Conservation (phyloP, 2,797 vertebrate species). For the Typhlichthys eigenmanni region DNA sequence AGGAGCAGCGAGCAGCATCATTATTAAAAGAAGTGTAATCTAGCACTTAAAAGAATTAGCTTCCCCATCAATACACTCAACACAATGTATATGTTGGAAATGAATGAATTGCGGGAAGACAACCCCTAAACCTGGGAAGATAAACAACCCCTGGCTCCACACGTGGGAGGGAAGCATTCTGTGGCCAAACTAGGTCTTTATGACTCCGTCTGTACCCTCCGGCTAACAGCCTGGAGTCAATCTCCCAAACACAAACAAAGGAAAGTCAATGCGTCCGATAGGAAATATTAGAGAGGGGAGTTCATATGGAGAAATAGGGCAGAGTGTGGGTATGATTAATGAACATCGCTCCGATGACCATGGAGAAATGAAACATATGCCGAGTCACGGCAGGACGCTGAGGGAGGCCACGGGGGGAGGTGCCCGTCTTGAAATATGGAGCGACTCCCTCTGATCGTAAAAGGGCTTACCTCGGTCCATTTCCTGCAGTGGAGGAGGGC, state of each 20-base stretch:
- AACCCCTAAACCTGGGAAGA: constrained; percentile 69
- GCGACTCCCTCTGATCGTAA: constrained; percentile 49
- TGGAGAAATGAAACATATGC: constrained; percentile 64
- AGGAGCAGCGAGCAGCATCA: constrained; percentile 71
- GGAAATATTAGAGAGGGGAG: constrained; percentile 73
- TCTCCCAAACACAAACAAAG: constrained; percentile 77
- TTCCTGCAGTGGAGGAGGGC: background rate
- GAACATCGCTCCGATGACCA: constrained; percentile 69
- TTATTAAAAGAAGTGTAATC: constrained; percentile 78
- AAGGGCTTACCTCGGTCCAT: constrained; percentile 15
- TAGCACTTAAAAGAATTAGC: constrained; percentile 74
- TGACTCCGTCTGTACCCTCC: constrained; percentile 65
- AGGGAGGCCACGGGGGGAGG: constrained; percentile 62
- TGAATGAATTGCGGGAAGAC: constrained; percentile 66
- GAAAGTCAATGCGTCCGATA: constrained; percentile 79
- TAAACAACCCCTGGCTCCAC: constrained; percentile 66
- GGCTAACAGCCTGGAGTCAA: constrained; percentile 69
- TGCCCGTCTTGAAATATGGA: constrained; percentile 47
- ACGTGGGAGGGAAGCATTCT: constrained; percentile 52
- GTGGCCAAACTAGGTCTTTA: background rate
- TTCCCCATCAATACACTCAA: constrained; percentile 66
- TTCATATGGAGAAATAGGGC: constrained; percentile 74
- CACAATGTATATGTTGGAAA: constrained; percentile 67
- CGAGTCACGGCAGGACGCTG: constrained; percentile 62
- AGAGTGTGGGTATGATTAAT: constrained; percentile 75